Conservation (phyloP, 2,113 vertebrate genomes). For the Dipodomys spectabilis region DNA sequence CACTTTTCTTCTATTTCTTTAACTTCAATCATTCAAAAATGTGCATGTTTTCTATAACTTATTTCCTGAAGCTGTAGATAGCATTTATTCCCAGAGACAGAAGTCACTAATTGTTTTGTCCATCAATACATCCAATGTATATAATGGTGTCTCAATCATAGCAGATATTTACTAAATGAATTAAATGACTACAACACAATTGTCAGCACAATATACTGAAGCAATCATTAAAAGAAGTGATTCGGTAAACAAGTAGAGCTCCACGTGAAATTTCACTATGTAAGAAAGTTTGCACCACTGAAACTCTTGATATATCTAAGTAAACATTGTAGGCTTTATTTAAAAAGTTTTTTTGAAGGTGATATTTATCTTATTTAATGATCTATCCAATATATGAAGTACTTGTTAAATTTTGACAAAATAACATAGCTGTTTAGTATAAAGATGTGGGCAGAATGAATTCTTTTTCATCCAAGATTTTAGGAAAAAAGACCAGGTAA, state of each 20-base stretch:
- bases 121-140: not conserved
- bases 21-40: not conserved
- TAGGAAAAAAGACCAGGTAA: not conserved
- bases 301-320: not conserved
- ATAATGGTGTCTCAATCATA: not conserved
- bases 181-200: not conserved
- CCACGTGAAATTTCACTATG: not conserved
- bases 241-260: not conserved
- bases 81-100: not conserved
- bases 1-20: not conserved
- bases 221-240: not conserved
- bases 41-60: not conserved
- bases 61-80: not conserved
- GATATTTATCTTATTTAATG: not conserved
- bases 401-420: not conserved
- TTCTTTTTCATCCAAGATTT: not conserved
- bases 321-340: not conserved
- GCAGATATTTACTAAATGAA: not conserved
- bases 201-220: not conserved
- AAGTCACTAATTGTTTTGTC: not conserved
- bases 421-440: not conserved
- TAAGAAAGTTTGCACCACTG: not conserved
- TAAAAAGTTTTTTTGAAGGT: not conserved
- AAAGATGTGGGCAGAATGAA: not conserved
- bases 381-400: not conserved